Base-by-base conservation (phyloP, 2,888 invertebrate genomes). In the Blera fallax region DNA sequence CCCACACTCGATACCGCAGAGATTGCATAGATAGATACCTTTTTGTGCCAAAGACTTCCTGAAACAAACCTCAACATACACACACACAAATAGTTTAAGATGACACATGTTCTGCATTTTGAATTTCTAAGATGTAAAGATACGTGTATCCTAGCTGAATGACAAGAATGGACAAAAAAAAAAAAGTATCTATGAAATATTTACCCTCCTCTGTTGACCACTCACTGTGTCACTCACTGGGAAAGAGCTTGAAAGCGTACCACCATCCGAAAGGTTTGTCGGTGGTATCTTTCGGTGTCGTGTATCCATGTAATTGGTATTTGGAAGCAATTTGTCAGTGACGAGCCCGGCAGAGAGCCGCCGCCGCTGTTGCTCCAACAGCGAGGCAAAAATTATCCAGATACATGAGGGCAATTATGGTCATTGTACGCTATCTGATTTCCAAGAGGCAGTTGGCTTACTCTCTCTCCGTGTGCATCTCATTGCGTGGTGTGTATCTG, bases 271-370 rank as follows among this genome's bases (percentile, higher is more conserved):
- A 58, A 60, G 72, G 60, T 60, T 64, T 29, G 50, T 50, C 37
- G 58, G 14, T 58, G 70, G 52, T 64, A 45, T 37, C 74, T 76
- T 58, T 76, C 43, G n/a, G 72, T 77, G 77, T 85, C 85, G 76
- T 81, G 76, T 85, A 67, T 52, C 80, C 76, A 48, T 85, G 85
- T 85, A 85, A 85, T 85, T 85, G 81, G 76, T 81, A 81, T 85
- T 85, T 85, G 85, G 85, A 76, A 85, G 76, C 85, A 85, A 85
- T 85, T 85, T 85, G 85, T 85, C 85, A 85, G 81, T 76, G 67
- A 56, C 52, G 32, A 32, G 34, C 29, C 18, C 56, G 32, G 37
- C 50, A 32, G 11, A 32, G 40, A 37, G n/a, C 11, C 14, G 21
- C 24, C 58, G 50, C 45, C n/a, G n/a, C n/a, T n/a, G n/a, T n/a